A percentile compares a stretch with the other conserved stretches of the same genome.
Conservation (phyloP, 2,113 vertebrate species). For the Ptyas mucosa region DNA sequence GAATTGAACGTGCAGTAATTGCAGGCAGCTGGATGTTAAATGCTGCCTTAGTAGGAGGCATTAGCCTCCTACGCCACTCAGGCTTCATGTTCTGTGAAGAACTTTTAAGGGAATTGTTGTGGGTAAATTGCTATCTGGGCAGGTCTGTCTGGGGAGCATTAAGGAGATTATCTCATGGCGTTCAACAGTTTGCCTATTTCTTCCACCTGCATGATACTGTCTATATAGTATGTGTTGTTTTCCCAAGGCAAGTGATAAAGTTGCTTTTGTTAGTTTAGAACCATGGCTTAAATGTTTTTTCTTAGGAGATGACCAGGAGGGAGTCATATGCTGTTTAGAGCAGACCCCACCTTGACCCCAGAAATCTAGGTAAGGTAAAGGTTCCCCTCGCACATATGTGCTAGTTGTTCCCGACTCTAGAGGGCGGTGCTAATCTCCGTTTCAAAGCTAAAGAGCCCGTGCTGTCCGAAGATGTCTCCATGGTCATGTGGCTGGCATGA, state of each 20-base stretch:
- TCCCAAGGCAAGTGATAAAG: background rate
- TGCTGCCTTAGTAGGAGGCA: too few species aligned
- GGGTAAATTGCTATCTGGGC: background rate
- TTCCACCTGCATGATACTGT: background rate
- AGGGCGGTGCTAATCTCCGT: too few species aligned
- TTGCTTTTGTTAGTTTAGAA: background rate
- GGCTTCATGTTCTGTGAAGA: background rate
- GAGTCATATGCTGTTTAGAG: background rate
- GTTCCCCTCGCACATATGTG: too few species aligned
- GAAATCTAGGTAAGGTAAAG: background rate
- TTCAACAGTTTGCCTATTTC: background rate
- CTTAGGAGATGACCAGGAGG: background rate
- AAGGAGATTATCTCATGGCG: background rate
- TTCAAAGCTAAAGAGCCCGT: too few species aligned
- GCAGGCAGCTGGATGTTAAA: too few species aligned
- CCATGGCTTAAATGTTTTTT: background rate
- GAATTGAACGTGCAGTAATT: too few species aligned
- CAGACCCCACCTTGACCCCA: background rate
- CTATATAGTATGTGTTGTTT: background rate
- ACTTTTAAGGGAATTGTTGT: background rate
- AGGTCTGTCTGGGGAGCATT: background rate
- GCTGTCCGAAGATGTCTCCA: too few species aligned
- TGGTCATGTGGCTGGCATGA: too few species aligned
- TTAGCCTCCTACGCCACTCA: too few species aligned
- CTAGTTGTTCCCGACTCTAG: too few species aligned